phyloP scores from a whole-genome alignment of 2,113 vertebrate genomes.

The Delphinus delphis region DNA sequence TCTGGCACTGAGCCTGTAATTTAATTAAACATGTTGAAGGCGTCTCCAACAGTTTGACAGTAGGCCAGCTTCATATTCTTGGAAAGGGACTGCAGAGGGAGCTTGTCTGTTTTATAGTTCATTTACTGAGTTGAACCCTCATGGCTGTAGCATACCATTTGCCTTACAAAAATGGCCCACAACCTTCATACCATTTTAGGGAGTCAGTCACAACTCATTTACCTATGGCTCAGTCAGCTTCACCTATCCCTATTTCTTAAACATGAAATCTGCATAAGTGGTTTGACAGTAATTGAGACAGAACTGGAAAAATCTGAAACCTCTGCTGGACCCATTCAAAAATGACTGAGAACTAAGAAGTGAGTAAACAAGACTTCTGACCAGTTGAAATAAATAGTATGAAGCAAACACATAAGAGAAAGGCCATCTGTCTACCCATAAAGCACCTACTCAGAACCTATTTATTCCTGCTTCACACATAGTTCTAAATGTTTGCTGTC shows the following conservation, averaged over 20 bases:
- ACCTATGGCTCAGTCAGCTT: not conserved
- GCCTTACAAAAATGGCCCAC: not conserved
- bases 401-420: not conserved
- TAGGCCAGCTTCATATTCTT: not conserved
- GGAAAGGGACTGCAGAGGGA: not conserved
- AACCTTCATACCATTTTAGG: not conserved
- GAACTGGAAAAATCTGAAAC: not conserved
- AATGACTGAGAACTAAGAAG: not conserved
- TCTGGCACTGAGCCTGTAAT: conserved; percentile 15
- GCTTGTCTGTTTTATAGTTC: not conserved
- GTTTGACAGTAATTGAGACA: not conserved
- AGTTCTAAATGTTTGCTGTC: not conserved
- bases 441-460: not conserved
- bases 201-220: not conserved
- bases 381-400: not conserved
- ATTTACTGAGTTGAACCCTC: not conserved
- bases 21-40: conserved; percentile 29
- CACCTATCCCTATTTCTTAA: not conserved
- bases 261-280: not conserved
- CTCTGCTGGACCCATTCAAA: not conserved
- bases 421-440: not conserved
- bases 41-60: not conserved
- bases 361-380: not conserved
- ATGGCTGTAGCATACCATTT: not conserved
- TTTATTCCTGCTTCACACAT: not conserved